These are phyloP conservation scores for Bungarus multicinctus DNA, from an alignment of 2,113 vertebrate species.

Conservation along the genomic window DNA sequence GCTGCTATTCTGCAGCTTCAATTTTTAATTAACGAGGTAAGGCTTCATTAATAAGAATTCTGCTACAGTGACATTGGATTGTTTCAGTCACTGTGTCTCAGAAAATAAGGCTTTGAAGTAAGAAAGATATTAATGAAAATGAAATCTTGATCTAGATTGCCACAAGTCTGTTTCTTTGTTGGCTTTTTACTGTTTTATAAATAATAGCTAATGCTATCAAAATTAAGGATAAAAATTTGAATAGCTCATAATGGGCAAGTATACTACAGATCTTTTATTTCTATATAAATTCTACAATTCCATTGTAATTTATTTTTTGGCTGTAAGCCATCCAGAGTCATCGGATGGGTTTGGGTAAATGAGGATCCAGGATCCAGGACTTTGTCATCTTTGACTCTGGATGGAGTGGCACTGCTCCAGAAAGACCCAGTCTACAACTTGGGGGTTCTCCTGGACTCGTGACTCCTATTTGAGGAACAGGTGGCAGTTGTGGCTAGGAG, in stretches of 20 bases:
- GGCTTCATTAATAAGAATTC: slow-evolving; percentile 32
- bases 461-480: neutral
- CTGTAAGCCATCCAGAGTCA: neutral
- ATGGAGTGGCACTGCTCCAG: neutral
- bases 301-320: neutral
- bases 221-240: neutral
- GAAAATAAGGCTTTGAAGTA: neutral
- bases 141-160: neutral
- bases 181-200: neutral
- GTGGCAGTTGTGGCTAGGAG: neutral
- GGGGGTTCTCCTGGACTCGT: neutral
- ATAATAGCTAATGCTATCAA: neutral
- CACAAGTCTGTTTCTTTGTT: neutral
- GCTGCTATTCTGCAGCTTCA: slow-evolving; percentile 93
- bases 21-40: slow-evolving; percentile 99
- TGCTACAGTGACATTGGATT: too few relatives aligned
- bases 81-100: neutral
- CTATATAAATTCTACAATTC: neutral
- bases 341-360: neutral
- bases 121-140: neutral
- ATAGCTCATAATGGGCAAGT: neutral
- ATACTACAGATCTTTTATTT: neutral
- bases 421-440: neutral
- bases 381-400: neutral
- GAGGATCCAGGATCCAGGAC: neutral